Percentiles rank a stretch among this genome's conserved stretches.
Conservation (phyloP, 2,113 vertebrate genomes). For the Girardinichthys multiradiatus region DNA sequence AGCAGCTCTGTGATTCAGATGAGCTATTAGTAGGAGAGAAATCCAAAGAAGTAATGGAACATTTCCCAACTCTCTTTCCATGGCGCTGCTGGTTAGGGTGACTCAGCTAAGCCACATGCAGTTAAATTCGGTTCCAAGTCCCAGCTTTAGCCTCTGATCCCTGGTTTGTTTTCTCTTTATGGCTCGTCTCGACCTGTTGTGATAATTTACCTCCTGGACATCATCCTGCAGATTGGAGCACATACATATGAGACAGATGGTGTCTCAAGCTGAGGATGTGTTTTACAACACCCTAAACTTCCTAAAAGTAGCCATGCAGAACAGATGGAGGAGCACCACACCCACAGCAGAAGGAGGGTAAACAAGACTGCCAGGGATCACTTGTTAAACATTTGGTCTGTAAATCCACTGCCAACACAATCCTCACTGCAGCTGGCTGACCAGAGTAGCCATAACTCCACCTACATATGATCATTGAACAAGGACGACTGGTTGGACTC, state of each 20-base stretch:
- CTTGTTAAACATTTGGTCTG: slow-evolving; percentile 46
- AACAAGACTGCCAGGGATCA: slow-evolving; percentile 57
- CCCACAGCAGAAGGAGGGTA: slow-evolving; percentile 63
- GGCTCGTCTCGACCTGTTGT: slow-evolving; percentile 18
- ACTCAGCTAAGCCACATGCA: slow-evolving; percentile 50
- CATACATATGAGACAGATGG: slow-evolving; percentile 55
- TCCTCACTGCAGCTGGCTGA: slow-evolving; percentile 29
- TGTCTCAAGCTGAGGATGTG: slow-evolving; percentile 5
- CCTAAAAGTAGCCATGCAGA: slow-evolving; percentile 38
- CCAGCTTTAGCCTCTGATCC: slow-evolving; percentile 6
- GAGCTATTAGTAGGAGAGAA: slow-evolving; percentile 36
- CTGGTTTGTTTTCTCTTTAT: neutral
- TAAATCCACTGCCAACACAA: slow-evolving; percentile 21
- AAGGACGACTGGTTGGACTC: slow-evolving; percentile 7
- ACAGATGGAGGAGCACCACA: slow-evolving; percentile 65
- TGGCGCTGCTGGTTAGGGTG: slow-evolving; percentile 22
- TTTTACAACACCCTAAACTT: slow-evolving; percentile 50
- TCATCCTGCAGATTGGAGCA: slow-evolving; percentile 24
- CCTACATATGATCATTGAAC: neutral
- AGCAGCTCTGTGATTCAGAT: slow-evolving; percentile 33
- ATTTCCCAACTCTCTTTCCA: slow-evolving; percentile 26
- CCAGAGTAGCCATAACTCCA: slow-evolving; percentile 10
- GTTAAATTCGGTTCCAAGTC: slow-evolving; percentile 39
- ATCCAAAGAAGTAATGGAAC: slow-evolving; percentile 55
- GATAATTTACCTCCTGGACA: slow-evolving; percentile 5